Conservation (phyloP, 2,113 vertebrate species). For the Nothocercus julius region DNA sequence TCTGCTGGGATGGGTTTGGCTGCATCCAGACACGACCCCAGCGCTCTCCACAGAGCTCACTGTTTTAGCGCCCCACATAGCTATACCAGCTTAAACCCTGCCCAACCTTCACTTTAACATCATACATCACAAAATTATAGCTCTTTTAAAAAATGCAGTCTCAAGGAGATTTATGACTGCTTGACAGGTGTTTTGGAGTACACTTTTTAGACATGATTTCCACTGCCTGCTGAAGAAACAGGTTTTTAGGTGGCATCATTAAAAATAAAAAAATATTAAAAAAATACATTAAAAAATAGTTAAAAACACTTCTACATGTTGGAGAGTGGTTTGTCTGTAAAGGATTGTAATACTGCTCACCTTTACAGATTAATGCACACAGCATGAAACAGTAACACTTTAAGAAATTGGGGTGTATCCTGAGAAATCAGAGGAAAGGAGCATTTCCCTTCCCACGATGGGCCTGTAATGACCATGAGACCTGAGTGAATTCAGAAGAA, state of each 20-base stretch:
- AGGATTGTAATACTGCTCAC: not conserved
- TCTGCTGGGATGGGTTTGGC: constrained; percentile 41
- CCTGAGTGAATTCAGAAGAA: not conserved
- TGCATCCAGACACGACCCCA: constrained; percentile 12
- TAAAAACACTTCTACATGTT: not conserved
- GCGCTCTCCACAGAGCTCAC: not conserved
- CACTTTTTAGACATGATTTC: not conserved
- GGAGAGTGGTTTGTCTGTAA: not conserved
- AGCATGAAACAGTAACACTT: not conserved
- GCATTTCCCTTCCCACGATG: not conserved
- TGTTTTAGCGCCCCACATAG: not conserved
- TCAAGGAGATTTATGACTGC: not conserved
- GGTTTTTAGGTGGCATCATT: not conserved
- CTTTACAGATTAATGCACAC: not conserved
- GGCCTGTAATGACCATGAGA: not conserved
- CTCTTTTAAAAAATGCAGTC: not conserved
- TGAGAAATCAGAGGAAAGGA: not conserved
- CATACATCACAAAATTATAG: not conserved
- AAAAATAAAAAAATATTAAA: too few species aligned
- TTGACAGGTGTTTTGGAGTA: not conserved
- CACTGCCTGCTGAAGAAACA: not conserved
- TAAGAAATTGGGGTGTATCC: not conserved
- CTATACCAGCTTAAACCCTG: not conserved
- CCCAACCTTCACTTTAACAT: constrained; percentile 20
- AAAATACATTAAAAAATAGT: too few species aligned